Percentiles rank a stretch among this genome's conserved stretches.
phyloP scores from a whole-genome alignment of 1,140 invertebrate genomes.

The Heterodera carotae region DNA sequence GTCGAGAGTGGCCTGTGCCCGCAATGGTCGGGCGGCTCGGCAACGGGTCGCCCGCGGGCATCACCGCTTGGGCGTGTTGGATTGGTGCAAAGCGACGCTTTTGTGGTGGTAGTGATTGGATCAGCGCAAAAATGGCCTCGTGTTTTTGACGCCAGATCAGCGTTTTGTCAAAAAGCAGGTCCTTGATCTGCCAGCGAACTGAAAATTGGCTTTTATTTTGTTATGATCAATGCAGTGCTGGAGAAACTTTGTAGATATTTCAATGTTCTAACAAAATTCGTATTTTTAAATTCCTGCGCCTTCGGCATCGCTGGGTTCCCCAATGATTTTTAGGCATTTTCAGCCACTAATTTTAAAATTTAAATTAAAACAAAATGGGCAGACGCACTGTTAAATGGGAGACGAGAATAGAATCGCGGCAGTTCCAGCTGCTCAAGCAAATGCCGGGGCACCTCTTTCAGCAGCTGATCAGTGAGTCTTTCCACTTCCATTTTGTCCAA shows the following conservation, averaged over 20 bases:
- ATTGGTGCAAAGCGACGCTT: constrained; percentile 31
- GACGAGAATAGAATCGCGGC: constrained; percentile 41
- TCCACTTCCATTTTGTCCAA: constrained; percentile 41
- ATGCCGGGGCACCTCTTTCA: constrained; percentile 17
- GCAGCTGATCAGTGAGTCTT: constrained; percentile 32
- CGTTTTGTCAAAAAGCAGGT: constrained; percentile 44
- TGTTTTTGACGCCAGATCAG: constrained; percentile 40
- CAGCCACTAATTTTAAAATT: no score
- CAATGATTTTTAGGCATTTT: no score
- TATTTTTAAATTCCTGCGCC: no score
- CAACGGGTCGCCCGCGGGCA: background rate
- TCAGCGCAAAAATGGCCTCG: constrained; percentile 39
- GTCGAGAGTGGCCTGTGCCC: constrained; percentile 38
- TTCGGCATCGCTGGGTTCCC: no score
- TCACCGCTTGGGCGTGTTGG: constrained; percentile 13
- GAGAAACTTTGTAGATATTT: no score
- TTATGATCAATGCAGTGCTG: no score
- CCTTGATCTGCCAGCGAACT: constrained; percentile 43
- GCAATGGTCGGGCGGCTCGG: background rate
- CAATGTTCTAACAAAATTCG: no score
- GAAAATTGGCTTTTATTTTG: background rate
- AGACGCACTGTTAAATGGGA: constrained; percentile 27
- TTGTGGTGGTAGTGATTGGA: constrained; percentile 30
- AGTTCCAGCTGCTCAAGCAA: constrained; percentile 44
- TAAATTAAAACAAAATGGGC: no score